phyloP scores from a whole-genome alignment of 2,113 vertebrate genomes.

The Pseudopodoces humilis region DNA sequence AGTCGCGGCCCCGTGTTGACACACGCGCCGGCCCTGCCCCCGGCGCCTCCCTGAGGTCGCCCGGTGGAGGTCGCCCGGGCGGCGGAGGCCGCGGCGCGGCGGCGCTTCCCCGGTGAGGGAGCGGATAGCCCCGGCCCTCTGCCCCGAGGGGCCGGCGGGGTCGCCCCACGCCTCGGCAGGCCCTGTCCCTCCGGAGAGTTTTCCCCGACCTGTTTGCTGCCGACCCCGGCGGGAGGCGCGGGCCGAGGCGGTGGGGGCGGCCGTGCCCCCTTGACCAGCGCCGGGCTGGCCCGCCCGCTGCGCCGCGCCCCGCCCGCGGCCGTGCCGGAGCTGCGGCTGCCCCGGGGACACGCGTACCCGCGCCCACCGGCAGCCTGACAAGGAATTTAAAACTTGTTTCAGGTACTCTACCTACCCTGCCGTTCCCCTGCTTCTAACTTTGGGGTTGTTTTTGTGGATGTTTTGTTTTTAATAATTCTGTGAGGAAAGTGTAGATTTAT shows the following conservation, averaged over 20 bases:
- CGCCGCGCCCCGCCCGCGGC: not conserved
- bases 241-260: not conserved
- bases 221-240: not conserved
- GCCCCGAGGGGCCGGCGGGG: not conserved
- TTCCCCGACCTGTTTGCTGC: not conserved
- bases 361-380: not conserved
- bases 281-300: not conserved
- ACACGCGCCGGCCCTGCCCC: too few species aligned
- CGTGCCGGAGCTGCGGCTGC: not conserved
- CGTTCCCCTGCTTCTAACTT: not conserved
- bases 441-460: not conserved
- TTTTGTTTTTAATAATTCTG: not conserved
- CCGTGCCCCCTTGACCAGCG: not conserved
- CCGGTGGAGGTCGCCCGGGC: not conserved
- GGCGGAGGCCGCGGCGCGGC: not conserved
- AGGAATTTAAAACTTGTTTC: conserved; percentile 4
- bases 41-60: too few species aligned
- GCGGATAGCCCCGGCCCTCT: not conserved
- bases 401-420: not conserved
- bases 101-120: not conserved
- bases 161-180: not conserved
- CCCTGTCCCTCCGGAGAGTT: not conserved
- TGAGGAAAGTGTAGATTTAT: not conserved
- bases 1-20: too few species aligned
- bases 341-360: not conserved